A percentile compares a stretch with the other conserved stretches of the same genome.
These are phyloP conservation scores for Rhabdornis inornatus DNA, from an alignment of 2,113 vertebrate genomes.

Conservation along the genomic window DNA sequence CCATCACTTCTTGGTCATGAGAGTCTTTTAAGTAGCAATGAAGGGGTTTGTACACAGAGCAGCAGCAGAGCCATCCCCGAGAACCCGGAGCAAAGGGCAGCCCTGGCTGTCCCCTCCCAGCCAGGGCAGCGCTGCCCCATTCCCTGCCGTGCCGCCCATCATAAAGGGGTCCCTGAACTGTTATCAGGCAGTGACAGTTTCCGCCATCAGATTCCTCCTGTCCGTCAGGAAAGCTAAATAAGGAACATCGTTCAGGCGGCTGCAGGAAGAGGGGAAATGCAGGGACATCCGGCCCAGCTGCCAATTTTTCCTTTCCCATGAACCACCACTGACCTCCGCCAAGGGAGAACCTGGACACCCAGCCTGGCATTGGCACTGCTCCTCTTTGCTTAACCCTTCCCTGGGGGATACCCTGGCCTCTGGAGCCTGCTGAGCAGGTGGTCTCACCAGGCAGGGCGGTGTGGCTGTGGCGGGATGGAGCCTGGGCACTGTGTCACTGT, in stretches of 20 bases:
- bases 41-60: neutral
- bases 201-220: slow-evolving; percentile 76
- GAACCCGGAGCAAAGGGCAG: neutral
- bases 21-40: neutral
- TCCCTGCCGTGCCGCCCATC: slow-evolving; percentile 15
- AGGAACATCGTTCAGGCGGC: slow-evolving; percentile 73
- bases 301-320: slow-evolving; percentile 89
- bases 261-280: slow-evolving; percentile 82
- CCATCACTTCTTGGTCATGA: neutral
- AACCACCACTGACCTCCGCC: slow-evolving; percentile 83
- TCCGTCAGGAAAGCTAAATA: slow-evolving; percentile 81
- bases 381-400: slow-evolving; percentile 33
- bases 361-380: slow-evolving; percentile 52
- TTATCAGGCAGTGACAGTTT: slow-evolving; percentile 84
- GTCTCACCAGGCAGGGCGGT: fast-evolving
- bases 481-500: fast-evolving
- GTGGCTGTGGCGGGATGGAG: fast-evolving
- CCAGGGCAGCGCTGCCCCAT: neutral
- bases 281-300: slow-evolving; percentile 87
- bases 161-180: slow-evolving; percentile 62
- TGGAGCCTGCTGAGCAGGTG: fast-evolving
- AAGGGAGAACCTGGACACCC: slow-evolving; percentile 62
- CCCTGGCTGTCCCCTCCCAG: neutral
- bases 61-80: fast-evolving
- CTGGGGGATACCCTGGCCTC: neutral